Evolutionary conservation across 1,140 invertebrate species (phyloP), one percentile per base, ranked within the genome.

Genomic region (Musca vetustissima): DNA sequence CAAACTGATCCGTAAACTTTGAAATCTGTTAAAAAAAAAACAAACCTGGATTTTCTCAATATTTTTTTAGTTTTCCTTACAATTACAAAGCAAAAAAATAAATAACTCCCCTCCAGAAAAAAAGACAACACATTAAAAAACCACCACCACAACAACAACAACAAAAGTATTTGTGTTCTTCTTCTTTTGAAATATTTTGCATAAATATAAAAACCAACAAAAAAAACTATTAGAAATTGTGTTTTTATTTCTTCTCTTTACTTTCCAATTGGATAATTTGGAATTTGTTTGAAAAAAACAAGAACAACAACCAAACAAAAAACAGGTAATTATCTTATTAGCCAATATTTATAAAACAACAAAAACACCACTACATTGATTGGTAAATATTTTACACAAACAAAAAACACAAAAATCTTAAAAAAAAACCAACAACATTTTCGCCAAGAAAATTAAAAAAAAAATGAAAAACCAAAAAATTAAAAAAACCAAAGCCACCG

Each of bases 181-280:
- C 14, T 66, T 77, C 78, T 79, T 80, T 80, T 76, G 76, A 80
- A 80, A 80, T 80, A 79, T 80, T 80, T 80, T 79, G 78, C 78
- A 79, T 79, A 80, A 80, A 80, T 80, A 80, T 79, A 79, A 80
- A 79, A 75, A 79, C 77, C 78, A 79, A 79, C 72, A 76, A 79
- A 74, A n/a, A 53, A 70, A 67, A 64, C 50, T 36, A 36, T 57
- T 57, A 25, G 36, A 36, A 65, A 53, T 52, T 21, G 36, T 65
- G 50, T 69, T 66, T 69, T 69, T 24, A 69, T 69, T 69, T 69
- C n/a, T 21, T 47, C 48, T 65, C n/a, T 43, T n/a, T 61, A 4
- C 21, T 15, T 25, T 61, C 28, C 9, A 61, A 61, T 61, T 61
- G 57, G 57, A 43, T 43, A 6, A 43, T 36, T 61, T 61, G 25